phyloP scores from a whole-genome alignment of 23 tunicate species.

The Corella eumyota region DNA sequence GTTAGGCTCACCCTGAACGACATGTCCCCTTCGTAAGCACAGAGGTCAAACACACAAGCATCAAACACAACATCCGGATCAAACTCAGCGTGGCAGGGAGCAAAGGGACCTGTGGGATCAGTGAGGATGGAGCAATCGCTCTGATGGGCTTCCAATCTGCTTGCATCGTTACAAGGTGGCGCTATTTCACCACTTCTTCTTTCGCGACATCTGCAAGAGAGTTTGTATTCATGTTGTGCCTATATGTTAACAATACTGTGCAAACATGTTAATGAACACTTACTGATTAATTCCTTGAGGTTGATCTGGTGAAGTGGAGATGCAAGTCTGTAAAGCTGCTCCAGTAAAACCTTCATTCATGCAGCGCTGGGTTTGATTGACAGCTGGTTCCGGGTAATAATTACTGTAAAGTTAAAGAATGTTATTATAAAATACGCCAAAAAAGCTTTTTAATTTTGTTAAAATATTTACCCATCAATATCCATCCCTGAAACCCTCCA shows the following conservation, averaged over 20 bases:
- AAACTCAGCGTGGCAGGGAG: conserved; percentile 19
- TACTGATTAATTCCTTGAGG: not conserved
- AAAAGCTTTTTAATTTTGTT: too few relatives aligned
- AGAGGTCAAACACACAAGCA: conserved; percentile 57
- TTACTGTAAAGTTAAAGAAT: too few relatives aligned
- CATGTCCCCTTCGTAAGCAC: conserved; percentile 38
- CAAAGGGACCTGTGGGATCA: conserved; percentile 44
- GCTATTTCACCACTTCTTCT: conserved; percentile 7
- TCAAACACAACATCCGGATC: conserved; percentile 19
- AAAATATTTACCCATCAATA: conserved; percentile 19
- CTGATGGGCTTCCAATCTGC: not conserved
- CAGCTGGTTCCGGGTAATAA: conserved; percentile 18
- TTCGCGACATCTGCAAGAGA: conserved; percentile 16
- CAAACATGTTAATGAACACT: too few relatives aligned
- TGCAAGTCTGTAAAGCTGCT: not conserved
- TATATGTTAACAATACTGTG: too few relatives aligned
- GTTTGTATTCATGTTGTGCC: not conserved
- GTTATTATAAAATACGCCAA: too few relatives aligned
- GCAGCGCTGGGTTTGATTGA: conserved; percentile 18
- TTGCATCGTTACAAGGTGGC: conserved; percentile 6
- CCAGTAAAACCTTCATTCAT: conserved; percentile 11
- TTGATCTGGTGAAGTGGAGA: conserved; percentile 3
- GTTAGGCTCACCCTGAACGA: conserved; percentile 19
- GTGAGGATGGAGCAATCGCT: conserved; percentile 20
- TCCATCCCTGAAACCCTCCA: conserved; percentile 52